phyloP scores from a whole-genome alignment of 2,797 vertebrate species.

The Pseudochaenichthys georgianus region DNA sequence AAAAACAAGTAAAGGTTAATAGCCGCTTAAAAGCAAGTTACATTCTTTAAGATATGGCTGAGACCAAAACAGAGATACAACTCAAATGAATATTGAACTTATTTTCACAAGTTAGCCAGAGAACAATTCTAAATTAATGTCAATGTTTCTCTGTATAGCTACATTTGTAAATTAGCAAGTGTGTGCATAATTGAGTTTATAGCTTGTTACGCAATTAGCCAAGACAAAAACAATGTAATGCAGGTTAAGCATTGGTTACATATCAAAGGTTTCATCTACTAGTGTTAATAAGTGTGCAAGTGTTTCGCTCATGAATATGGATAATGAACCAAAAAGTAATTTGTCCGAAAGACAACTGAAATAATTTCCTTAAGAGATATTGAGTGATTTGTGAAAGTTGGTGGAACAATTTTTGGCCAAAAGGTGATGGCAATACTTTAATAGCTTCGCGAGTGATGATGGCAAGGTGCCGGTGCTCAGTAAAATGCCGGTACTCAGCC shows the following conservation, averaged over 20 bases:
- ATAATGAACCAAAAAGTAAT: background rate
- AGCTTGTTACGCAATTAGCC: background rate
- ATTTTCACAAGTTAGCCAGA: background rate
- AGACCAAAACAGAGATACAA: background rate
- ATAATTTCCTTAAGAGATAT: background rate
- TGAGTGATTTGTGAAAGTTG: constrained; percentile 4
- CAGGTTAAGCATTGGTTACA: background rate
- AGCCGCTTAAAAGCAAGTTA: background rate
- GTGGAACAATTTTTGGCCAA: background rate
- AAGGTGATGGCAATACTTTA: background rate
- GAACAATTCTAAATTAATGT: too few relatives aligned
- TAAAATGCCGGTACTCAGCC: too few relatives aligned
- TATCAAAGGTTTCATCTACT: background rate
- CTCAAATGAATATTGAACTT: background rate
- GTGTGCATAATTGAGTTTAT: background rate
- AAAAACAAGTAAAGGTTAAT: background rate
- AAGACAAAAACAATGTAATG: background rate
- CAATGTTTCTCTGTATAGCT: background rate
- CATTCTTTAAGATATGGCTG: background rate
- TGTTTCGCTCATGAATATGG: background rate
- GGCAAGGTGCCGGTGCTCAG: too few relatives aligned
- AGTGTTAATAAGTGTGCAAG: background rate
- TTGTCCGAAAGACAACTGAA: background rate
- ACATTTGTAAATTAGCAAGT: background rate
- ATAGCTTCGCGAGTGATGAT: too few relatives aligned